phyloP scores from a whole-genome alignment of 1,140 invertebrate species.

The Brachionus asplanchnoidis region DNA sequence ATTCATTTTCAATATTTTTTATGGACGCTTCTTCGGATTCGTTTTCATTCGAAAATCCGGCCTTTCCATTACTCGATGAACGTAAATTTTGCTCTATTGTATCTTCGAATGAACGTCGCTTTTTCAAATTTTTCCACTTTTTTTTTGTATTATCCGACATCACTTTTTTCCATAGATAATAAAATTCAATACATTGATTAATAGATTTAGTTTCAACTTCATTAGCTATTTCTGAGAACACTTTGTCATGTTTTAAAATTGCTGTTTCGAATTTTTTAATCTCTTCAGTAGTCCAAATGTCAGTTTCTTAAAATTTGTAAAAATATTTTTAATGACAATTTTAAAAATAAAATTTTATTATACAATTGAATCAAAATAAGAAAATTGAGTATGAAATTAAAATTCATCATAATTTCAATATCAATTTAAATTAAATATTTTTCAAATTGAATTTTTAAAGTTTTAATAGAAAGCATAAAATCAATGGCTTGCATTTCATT shows the following conservation, averaged over 20 bases:
- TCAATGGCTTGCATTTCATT: no score
- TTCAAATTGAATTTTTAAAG: no score
- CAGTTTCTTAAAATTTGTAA: constrained; percentile 61
- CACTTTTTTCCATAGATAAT: constrained; percentile 94
- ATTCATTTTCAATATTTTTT: constrained; percentile 29
- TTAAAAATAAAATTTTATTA: not conserved
- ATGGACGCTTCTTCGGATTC: not conserved
- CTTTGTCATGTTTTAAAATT: constrained; percentile 82
- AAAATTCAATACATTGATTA: constrained; percentile 93
- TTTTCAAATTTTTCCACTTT: constrained; percentile 35
- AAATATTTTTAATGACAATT: constrained; percentile 13
- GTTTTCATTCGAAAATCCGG: not conserved
- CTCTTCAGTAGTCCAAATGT: constrained; percentile 77
- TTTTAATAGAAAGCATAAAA: no score
- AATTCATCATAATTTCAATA: not conserved
- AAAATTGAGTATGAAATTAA: not conserved
- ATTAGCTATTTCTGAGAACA: constrained; percentile 64
- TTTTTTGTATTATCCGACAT: constrained; percentile 30
- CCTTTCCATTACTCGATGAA: not conserved
- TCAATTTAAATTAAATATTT: no score
- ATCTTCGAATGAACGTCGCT: constrained; percentile 11
- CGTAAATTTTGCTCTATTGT: not conserved
- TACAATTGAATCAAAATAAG: no score
- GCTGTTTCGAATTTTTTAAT: constrained; percentile 80
- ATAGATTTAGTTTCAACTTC: constrained; percentile 78